Evolutionary conservation across 2,888 invertebrate genomes (phyloP).

Genomic region (Glaucopsyche alexis): DNA sequence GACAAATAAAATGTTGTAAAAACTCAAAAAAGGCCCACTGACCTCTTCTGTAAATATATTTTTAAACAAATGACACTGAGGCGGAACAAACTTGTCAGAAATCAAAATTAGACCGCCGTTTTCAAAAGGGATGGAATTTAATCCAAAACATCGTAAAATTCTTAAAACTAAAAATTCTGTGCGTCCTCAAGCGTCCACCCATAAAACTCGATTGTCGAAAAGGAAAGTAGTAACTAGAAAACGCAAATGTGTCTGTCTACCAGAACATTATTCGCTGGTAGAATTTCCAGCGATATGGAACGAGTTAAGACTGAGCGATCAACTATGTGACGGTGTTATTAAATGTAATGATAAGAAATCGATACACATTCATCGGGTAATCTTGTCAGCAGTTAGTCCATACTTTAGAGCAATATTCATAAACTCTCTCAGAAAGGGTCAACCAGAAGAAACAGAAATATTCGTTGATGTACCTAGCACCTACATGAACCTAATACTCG

Average conservation of each 20-base stretch:
- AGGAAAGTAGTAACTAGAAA: slow-evolving; percentile 69
- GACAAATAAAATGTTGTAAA: slow-evolving; percentile 23
- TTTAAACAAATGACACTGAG: slow-evolving; percentile 61
- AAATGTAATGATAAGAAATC: slow-evolving; percentile 81
- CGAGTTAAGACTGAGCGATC: slow-evolving; percentile 82
- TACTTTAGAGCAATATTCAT: slow-evolving; percentile 87
- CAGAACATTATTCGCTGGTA: slow-evolving; percentile 79
- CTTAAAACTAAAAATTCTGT: slow-evolving; percentile 77
- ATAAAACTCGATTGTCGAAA: slow-evolving; percentile 66
- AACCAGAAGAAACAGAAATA: slow-evolving; percentile 81
- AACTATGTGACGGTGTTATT: slow-evolving; percentile 86
- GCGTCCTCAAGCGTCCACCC: slow-evolving; percentile 66
- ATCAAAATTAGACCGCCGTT: slow-evolving; percentile 77
- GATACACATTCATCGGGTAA: slow-evolving; percentile 84
- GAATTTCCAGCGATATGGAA: slow-evolving; percentile 85
- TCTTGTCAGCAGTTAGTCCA: slow-evolving; percentile 86
- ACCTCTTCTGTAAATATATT: slow-evolving; percentile 15
- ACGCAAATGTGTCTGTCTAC: slow-evolving; percentile 82
- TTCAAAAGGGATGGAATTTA: slow-evolving; percentile 79
- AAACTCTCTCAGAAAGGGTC: slow-evolving; percentile 82
- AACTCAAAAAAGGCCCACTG: too few species aligned
- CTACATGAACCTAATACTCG: slow-evolving; percentile 83
- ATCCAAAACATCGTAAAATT: slow-evolving; percentile 79
- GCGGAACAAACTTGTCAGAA: slow-evolving; percentile 72
- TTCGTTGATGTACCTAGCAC: slow-evolving; percentile 80